Conservation (phyloP, 2,113 vertebrate genomes). For the Parotia lawesii region DNA sequence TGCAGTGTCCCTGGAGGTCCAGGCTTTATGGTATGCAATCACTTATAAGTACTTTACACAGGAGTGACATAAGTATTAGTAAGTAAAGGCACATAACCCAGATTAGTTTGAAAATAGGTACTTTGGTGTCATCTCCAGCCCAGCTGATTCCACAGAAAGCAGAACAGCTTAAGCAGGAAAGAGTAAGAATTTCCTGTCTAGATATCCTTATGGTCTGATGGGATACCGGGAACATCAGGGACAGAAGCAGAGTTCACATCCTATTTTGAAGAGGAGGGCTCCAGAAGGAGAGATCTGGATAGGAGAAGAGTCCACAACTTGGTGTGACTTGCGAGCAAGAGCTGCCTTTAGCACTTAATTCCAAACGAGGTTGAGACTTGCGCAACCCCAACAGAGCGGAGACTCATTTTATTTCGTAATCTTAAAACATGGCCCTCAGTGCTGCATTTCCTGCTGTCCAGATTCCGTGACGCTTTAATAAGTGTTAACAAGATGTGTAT, state of each 20-base stretch:
- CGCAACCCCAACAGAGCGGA: not conserved
- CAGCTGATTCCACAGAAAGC: fast-evolving
- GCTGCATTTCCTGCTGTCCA: not conserved
- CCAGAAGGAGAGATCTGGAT: fast-evolving
- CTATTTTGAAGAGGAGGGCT: not conserved
- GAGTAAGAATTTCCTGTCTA: not conserved
- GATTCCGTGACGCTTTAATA: not conserved
- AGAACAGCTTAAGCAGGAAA: not conserved
- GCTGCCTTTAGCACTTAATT: not conserved
- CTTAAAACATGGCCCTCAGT: not conserved
- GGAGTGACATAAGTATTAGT: not conserved
- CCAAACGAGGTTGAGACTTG: not conserved
- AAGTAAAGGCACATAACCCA: not conserved
- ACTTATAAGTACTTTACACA: not conserved
- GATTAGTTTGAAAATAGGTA: not conserved
- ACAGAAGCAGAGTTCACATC: not conserved
- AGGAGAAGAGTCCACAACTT: not conserved
- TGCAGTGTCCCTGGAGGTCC: not conserved
- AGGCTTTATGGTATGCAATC: not conserved
- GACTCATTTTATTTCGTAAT: not conserved
- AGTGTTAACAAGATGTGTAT: not conserved
- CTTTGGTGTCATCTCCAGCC: not conserved
- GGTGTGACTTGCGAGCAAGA: not conserved
- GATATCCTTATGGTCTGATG: not conserved
- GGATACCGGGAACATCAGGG: not conserved